Evolutionary conservation across 2,888 invertebrate species (phyloP), one percentile per base, ranked within the genome.

Genomic region (Ornithoptera priamus): DNA sequence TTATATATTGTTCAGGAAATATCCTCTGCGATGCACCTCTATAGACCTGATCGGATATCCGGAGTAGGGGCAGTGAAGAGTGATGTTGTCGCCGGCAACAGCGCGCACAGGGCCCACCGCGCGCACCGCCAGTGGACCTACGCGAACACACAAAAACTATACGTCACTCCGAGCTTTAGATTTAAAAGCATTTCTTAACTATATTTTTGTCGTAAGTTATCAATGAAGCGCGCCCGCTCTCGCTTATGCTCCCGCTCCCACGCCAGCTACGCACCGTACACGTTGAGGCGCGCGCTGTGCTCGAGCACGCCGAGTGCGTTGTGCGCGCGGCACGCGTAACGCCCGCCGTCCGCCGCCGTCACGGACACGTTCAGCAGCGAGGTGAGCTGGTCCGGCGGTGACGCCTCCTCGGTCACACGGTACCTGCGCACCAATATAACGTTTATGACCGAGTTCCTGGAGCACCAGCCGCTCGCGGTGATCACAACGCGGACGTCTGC

Each of bases 1-100:
- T 30, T 30, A 30, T 30, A 3, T 30, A 4, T 30, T 30, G 30
- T 30, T 30, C 30, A 30, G 30, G 30, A 30, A 30, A 30, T 30
- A 30, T 30, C 30, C 30, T 30, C 5, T 30, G 30, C 85, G 78
- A 90, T 90, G 90, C 90, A 90, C 90, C 90, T 90, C 87, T 89
- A 90, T 89, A 84, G 89, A 93, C 82, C 94, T 94, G 86, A 97
- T 95, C 77, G 97, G 97, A 93, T 96, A 97, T 80, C 97, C 97
- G 69, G 97, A 95, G 87, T 97, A 97, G 80, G 97, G 97, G 91
- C 97, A 97, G 81, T 94, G 94, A 77, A 97, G 92, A 74, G 94
- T 94, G 76, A 96, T 94, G 85, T 95, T 95, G 77, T 95, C 94
- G 65, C 96, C 96, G 65, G 97, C 96, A 72, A 97, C 96, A 57